Conservation (phyloP, 2,113 vertebrate species). For the Trogon melanurus region DNA sequence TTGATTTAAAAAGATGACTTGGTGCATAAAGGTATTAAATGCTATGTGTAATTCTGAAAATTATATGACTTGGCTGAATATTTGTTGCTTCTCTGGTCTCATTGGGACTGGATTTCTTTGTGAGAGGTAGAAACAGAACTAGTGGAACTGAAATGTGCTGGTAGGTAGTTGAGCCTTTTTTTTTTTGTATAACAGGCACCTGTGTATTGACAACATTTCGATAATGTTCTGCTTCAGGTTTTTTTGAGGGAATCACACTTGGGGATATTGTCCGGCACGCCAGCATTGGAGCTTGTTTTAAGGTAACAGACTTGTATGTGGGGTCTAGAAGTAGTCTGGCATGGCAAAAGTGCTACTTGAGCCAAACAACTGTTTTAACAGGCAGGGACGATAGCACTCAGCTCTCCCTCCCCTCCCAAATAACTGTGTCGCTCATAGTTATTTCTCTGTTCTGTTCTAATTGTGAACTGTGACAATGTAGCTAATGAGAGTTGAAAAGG, state of each 20-base stretch:
- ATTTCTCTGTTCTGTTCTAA: neutral
- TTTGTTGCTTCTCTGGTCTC: neutral
- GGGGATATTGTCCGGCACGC: neutral
- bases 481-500: neutral
- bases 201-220: neutral
- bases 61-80: neutral
- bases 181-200: neutral
- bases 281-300: neutral
- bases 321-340: neutral
- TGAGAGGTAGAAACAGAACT: neutral
- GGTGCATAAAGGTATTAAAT: neutral
- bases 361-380: neutral
- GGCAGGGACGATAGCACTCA: neutral
- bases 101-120: neutral
- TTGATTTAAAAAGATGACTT: neutral
- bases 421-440: neutral
- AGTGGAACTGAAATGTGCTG: neutral
- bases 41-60: neutral
- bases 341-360: neutral
- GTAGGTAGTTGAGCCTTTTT: fast-evolving
- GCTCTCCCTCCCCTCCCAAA: neutral
- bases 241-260: neutral
- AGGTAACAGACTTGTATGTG: neutral
- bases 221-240: neutral
- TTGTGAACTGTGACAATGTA: neutral